These are phyloP conservation scores for Drosophila repletoides DNA, from an alignment of 1,140 invertebrate genomes.

Conservation along the genomic window DNA sequence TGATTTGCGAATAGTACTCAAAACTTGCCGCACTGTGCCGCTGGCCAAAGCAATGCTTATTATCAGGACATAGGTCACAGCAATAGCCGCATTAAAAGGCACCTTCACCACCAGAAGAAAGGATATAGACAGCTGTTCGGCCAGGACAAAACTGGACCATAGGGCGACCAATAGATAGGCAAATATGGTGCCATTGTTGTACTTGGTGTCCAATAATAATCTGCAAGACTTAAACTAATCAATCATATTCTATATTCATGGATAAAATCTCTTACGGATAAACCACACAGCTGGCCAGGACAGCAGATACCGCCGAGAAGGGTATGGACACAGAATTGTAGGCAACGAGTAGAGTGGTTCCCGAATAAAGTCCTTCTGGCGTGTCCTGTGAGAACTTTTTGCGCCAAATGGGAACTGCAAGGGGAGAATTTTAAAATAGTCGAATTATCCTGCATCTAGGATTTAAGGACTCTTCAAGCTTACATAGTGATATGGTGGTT, in stretches of 20 bases:
- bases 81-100: slow-evolving; percentile 88
- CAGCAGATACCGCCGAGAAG: slow-evolving; percentile 88
- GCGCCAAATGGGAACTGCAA: slow-evolving; percentile 90
- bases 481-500: slow-evolving; percentile 90
- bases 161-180: slow-evolving; percentile 86
- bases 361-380: slow-evolving; percentile 92
- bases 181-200: slow-evolving; percentile 65
- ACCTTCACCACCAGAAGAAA: slow-evolving; percentile 91
- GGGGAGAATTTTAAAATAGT: slow-evolving; percentile 12
- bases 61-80: slow-evolving; percentile 89
- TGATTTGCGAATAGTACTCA: slow-evolving; percentile 28
- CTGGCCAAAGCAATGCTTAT: slow-evolving; percentile 90
- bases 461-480: slow-evolving; percentile 64
- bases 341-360: slow-evolving; percentile 90
- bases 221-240: slow-evolving; percentile 47
- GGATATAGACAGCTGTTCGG: slow-evolving; percentile 92
- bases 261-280: slow-evolving; percentile 86
- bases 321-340: slow-evolving; percentile 91
- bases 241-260: background rate
- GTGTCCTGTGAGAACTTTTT: slow-evolving; percentile 95
- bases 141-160: slow-evolving; percentile 91
- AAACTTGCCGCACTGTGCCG: slow-evolving; percentile 89
- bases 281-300: slow-evolving; percentile 87
- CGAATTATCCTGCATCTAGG: background rate
- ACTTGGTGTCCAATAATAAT: slow-evolving; percentile 65